Base-by-base conservation (phyloP, 2,888 invertebrate genomes). In the Thelaira solivaga region DNA sequence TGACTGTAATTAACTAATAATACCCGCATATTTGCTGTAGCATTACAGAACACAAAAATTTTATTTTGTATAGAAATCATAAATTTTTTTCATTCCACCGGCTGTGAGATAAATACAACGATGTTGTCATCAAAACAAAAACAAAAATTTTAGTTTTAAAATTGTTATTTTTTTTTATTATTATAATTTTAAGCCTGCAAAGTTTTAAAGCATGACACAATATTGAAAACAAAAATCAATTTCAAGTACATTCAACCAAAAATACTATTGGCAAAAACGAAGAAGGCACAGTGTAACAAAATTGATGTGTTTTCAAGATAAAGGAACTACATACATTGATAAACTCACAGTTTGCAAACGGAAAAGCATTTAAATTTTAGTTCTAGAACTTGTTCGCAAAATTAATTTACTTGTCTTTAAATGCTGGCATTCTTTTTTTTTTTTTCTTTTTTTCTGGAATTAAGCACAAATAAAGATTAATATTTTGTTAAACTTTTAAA, bases 61-160 rank as follows among this genome's bases (percentile, higher is more conserved):
- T 16, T 26, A 7, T 49, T n/a, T 16, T 18, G n/a, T 39, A 31
- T 13, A 41, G 53, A 53, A 53, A 20, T 31, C 20, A 22, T 16
- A 31, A 43, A 55, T 53, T 34, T 29, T 31, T 59, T 65, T 45
- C n/a, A 43, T 39, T 53, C 51, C 53, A 47, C 53, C 76, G 59
- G 65, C 53, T 55, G 34, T 55, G 10, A 22, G 62, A 18, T 29
- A n/a, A n/a, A n/a, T n/a, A n/a, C n/a, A n/a, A 36, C 39, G 49
- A 39, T 78, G 73, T 64, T 74, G 77, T 78, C 77, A 78, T 74
- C 73, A 62, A 62, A 73, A 73, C 13, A 65, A 26, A 43, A 51
- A 51, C 36, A 24, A 53, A n/a, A 39, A 45, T 59, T 45, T 24
- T 36, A 31, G 36, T 53, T 26, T 13, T 51, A 11, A 59, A 45